A percentile compares a stretch with the other conserved stretches of the same genome.
Conservation (phyloP, 2,888 invertebrate genomes). For the Griposia aprilina region DNA sequence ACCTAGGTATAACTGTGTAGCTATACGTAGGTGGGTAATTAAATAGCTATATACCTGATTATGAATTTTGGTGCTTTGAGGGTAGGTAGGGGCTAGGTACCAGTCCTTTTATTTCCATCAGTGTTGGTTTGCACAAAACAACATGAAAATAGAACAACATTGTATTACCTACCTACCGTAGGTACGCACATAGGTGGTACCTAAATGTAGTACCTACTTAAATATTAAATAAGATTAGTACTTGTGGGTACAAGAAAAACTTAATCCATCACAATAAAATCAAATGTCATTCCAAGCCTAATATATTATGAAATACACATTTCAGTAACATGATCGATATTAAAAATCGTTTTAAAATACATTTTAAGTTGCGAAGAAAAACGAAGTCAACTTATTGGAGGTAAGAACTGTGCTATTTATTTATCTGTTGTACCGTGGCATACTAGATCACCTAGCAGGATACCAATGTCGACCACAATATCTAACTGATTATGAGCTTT, state of each 20-base stretch:
- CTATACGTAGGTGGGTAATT: not conserved
- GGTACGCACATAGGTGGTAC: not conserved
- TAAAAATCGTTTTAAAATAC: conserved; percentile 37
- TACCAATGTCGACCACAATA: conserved; percentile 56
- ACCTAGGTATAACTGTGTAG: not conserved
- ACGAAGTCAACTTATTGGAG: conserved; percentile 58
- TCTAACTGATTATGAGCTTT: conserved; percentile 21
- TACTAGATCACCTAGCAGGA: conserved; percentile 38
- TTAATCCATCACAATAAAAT: conserved; percentile 3
- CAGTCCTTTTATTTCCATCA: not conserved
- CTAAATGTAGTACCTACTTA: not conserved
- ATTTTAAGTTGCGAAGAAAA: conserved; percentile 45
- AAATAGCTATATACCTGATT: not conserved
- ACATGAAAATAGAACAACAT: not conserved
- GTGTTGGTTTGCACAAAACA: not conserved
- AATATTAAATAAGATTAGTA: not conserved
- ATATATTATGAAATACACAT: not conserved
- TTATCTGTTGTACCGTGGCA: conserved; percentile 27
- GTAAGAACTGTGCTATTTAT: conserved; percentile 28
- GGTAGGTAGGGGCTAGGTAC: not conserved
- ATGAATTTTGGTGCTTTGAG: not conserved
- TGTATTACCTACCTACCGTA: not conserved
- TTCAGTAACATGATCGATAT: conserved; percentile 37
- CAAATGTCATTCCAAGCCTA: conserved; percentile 5
- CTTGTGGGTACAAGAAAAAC: conserved; percentile 26